Base-by-base conservation (phyloP, 2,797 vertebrate species). In the Crax fasciolata region DNA sequence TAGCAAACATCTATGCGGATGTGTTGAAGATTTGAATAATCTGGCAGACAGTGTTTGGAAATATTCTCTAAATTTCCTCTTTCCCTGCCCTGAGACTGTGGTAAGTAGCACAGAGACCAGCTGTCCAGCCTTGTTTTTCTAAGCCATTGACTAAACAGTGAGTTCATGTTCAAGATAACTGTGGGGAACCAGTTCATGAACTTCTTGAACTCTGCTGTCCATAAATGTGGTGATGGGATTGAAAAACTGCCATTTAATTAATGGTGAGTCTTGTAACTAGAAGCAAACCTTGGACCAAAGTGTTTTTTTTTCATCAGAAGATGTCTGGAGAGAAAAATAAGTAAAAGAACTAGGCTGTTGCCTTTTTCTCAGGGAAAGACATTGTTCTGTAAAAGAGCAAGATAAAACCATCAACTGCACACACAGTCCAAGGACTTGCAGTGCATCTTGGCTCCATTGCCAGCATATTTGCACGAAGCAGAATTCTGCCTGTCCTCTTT, bases 81-180 rank as follows among this genome's bases (percentile, higher is more conserved):
- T 93, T 96, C 91, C 92, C 72, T 96, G 96, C 84, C 96, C 96
- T 94, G 97, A 98, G 98, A 98, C 98, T 98, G 98, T 97, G 98
- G 97, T 98, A 92, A 98, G 93, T 90, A 96, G 83, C 94, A 82
- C 93, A 96, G 97, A 96, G 95, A 97, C 95, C 97, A 97, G 96
- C 97, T 97, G 96, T 96, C 94, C 96, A 97, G 89, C 76, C 62
- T 95, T 98, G 98, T 98, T 98, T 98, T 97, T 96, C 95, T 97
- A 98, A 98, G 96, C 85, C 97, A 97, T 98, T 98, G 97, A 98
- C 97, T 97, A 98, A 98, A 97, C 98, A 98, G 96, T 93, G 97
- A 97, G 97, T 97, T 98, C 97, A 96, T 98, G 97, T 97, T 97
- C 93, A 96, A 96, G 97, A 97, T 96, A 95, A 95, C 96, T 97